Conservation (phyloP, 2,113 vertebrate genomes). For the Myodes glareolus region DNA sequence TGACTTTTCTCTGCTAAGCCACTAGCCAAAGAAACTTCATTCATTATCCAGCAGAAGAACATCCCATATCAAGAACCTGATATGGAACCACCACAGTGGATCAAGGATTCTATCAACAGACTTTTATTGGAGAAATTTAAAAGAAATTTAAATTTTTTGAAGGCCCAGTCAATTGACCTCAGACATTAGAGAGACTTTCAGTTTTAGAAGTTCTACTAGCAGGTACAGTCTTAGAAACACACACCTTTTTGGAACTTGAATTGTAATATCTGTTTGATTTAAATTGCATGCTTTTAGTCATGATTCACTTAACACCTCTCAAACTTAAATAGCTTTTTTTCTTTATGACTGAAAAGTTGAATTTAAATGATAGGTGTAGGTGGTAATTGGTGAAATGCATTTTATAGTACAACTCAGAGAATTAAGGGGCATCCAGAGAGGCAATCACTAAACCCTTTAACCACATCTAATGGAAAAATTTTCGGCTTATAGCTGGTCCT, state of each 20-base stretch:
- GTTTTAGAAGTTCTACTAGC: background rate
- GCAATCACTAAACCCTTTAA: slow-evolving; percentile 39
- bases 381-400: slow-evolving; percentile 59
- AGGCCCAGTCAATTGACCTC: background rate
- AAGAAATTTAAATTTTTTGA: background rate
- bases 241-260: background rate
- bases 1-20: too few relatives aligned
- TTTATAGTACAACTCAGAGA: slow-evolving; percentile 62
- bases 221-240: background rate
- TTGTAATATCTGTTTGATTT: slow-evolving; percentile 19
- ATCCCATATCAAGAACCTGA: too few relatives aligned
- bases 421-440: slow-evolving; percentile 33
- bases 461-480: slow-evolving; percentile 53
- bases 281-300: slow-evolving; percentile 59
- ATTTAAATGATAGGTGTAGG: slow-evolving; percentile 15
- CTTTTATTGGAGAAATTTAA: background rate
- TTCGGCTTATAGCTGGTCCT: background rate
- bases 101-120: background rate
- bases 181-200: background rate
- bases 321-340: slow-evolving; percentile 37
- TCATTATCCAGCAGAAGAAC: too few relatives aligned
- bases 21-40: too few relatives aligned
- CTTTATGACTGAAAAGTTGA: slow-evolving; percentile 56
- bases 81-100: background rate
- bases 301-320: slow-evolving; percentile 27